Conservation (phyloP, 2,797 vertebrate species). For the Botia kubotai region DNA sequence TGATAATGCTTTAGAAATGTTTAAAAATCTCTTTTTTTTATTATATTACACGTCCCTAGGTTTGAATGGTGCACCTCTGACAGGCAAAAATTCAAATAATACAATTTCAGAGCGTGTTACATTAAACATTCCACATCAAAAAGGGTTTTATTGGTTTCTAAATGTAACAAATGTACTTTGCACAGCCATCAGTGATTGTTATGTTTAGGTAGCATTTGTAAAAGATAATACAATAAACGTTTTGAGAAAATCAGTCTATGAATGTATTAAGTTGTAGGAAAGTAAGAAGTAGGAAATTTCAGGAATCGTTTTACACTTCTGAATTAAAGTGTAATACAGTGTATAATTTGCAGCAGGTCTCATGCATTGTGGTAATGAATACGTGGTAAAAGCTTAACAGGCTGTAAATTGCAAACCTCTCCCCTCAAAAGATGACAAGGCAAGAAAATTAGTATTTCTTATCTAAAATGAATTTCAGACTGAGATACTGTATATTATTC, state of each 20-base stretch:
- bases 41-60: background rate
- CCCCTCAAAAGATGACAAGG: too few species aligned
- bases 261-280: background rate
- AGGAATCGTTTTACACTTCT: background rate
- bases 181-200: too few species aligned
- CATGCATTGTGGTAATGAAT: background rate
- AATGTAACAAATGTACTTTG: too few species aligned
- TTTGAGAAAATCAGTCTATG: background rate
- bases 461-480: background rate
- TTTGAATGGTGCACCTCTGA: background rate
- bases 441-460: too few species aligned
- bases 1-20: conserved; percentile 23
- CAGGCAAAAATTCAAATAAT: conserved; percentile 4
- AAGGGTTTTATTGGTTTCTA: too few species aligned
- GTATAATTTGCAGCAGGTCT: background rate
- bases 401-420: background rate
- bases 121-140: too few species aligned
- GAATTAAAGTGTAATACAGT: background rate
- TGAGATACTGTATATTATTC: background rate
- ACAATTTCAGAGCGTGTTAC: background rate
- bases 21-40: background rate
- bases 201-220: too few species aligned
- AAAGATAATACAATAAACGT: background rate
- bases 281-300: background rate
- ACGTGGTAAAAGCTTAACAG: background rate